These are phyloP conservation scores for Oligia fasciuncula DNA, from an alignment of 2,888 invertebrate species.

Conservation along the genomic window DNA sequence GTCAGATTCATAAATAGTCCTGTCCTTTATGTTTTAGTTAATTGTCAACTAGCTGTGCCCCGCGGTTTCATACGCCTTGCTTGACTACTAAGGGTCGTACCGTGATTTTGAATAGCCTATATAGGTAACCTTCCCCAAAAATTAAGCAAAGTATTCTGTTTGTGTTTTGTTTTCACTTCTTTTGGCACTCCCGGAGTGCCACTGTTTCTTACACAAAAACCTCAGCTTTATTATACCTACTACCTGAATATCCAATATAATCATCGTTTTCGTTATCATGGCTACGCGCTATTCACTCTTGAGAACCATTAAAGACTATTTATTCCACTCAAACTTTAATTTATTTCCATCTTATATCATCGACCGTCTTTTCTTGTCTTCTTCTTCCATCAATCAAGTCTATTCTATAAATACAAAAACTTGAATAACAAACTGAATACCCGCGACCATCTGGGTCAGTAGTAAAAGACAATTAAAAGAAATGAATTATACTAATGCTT, in stretches of 20 bases:
- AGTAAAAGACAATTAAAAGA: neutral
- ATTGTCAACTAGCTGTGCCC: neutral
- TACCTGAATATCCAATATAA: neutral
- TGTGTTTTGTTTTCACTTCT: too few relatives aligned
- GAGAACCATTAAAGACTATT: neutral
- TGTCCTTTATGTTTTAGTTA: neutral
- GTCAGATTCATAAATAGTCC: neutral
- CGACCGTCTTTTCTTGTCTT: neutral
- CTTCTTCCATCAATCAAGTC: neutral
- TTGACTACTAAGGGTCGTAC: neutral
- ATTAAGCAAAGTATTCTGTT: neutral
- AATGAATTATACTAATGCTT: neutral
- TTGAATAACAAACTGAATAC: neutral
- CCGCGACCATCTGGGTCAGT: neutral
- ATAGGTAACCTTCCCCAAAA: neutral
- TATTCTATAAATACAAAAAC: neutral
- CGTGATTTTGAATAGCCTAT: neutral
- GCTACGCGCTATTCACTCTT: neutral
- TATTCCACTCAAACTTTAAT: neutral
- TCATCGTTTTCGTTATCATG: neutral
- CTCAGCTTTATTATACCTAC: neutral
- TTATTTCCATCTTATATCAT: neutral
- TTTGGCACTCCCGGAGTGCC: too few relatives aligned
- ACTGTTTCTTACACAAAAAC: neutral
- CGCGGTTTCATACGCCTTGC: neutral